Conservation (phyloP, 2,113 vertebrate genomes). For the Smithornis capensis region DNA sequence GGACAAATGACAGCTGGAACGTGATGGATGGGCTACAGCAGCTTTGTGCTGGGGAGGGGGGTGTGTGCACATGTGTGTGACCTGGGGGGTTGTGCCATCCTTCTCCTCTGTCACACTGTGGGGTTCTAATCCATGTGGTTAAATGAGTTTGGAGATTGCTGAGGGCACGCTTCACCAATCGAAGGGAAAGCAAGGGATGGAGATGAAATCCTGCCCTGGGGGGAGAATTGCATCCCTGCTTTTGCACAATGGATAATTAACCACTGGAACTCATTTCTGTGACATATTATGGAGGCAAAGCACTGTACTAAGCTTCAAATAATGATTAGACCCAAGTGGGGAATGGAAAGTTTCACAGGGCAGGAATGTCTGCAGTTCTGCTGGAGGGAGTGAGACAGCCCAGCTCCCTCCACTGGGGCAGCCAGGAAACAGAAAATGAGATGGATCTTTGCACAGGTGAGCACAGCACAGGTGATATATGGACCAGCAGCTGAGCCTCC, state of each 20-base stretch:
- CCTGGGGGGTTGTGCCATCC: neutral
- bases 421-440: neutral
- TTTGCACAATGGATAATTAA: constrained; percentile 9
- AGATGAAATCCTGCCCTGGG: neutral
- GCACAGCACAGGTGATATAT: neutral
- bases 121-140: neutral
- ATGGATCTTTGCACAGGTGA: rapidly evolving
- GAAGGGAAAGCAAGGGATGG: neutral
- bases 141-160: neutral
- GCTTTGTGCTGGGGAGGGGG: neutral
- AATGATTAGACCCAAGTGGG: neutral
- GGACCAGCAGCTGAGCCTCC: neutral
- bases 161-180: neutral
- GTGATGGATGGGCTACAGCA: neutral
- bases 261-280: neutral
- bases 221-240: neutral
- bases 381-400: neutral
- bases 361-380: neutral
- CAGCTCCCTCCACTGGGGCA: neutral
- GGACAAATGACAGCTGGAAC: neutral
- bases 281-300: neutral
- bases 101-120: neutral
- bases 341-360: neutral
- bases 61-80: neutral
- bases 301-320: neutral